Conservation (phyloP, 2,888 invertebrate genomes). For the Mylabris sibirica region DNA sequence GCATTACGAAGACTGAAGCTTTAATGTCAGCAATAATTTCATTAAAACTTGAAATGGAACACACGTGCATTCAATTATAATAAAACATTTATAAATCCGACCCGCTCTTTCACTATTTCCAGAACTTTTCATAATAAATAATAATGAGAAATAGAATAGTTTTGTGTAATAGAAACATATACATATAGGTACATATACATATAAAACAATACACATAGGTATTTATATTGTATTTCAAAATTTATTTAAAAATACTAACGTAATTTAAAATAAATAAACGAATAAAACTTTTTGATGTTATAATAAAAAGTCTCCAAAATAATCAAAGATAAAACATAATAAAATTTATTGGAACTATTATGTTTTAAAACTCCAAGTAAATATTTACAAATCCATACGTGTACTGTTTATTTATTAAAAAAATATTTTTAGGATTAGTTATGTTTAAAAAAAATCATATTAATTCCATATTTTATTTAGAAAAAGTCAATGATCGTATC, state of each 20-base stretch:
- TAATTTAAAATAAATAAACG: slow-evolving; percentile 42
- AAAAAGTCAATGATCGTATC: background rate
- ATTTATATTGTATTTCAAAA: background rate
- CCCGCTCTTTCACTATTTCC: slow-evolving; percentile 45
- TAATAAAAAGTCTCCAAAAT: slow-evolving; percentile 49
- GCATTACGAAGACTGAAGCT: slow-evolving; percentile 58
- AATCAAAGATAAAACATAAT: slow-evolving; percentile 50
- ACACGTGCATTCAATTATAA: slow-evolving; percentile 59
- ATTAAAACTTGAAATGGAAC: slow-evolving; percentile 59
- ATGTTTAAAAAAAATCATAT: background rate
- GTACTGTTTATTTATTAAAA: slow-evolving; percentile 50
- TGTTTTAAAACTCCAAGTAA: slow-evolving; percentile 49
- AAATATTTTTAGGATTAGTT: slow-evolving; percentile 43
- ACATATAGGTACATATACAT: background rate
- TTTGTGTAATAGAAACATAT: background rate
- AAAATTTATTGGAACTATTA: slow-evolving; percentile 49
- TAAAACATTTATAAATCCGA: slow-evolving; percentile 58
- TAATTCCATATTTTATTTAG: background rate
- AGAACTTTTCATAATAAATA: slow-evolving; percentile 29
- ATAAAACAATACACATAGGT: background rate
- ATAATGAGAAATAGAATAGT: background rate
- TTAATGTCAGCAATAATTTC: slow-evolving; percentile 59
- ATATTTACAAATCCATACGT: slow-evolving; percentile 48
- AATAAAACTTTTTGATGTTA: slow-evolving; percentile 47
- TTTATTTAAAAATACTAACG: slow-evolving; percentile 9